Percentiles rank a stretch among this genome's conserved stretches.
These are phyloP conservation scores for Schizaphis graminum DNA, from an alignment of 2,888 invertebrate species.

Conservation along the genomic window DNA sequence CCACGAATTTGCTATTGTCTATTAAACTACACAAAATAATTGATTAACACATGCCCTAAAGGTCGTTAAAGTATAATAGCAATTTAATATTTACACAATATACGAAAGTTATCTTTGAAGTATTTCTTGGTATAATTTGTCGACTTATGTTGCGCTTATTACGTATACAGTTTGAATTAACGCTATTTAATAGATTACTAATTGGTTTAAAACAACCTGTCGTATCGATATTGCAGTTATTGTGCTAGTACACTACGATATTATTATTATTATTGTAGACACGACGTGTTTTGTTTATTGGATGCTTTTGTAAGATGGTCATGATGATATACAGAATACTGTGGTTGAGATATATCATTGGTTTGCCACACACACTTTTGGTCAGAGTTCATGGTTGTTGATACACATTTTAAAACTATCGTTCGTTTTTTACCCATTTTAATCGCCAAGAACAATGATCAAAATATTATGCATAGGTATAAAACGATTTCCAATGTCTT, in stretches of 20 bases:
- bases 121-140: not conserved
- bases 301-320: not conserved
- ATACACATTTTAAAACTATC: not conserved
- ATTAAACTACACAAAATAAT: not conserved
- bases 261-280: not conserved
- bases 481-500: not conserved
- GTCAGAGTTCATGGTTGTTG: slow-evolving; percentile 23
- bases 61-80: not conserved
- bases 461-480: not conserved
- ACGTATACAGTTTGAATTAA: not conserved
- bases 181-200: not conserved
- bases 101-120: not conserved
- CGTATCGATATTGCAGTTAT: not conserved
- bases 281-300: not conserved
- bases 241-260: not conserved
- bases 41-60: not conserved
- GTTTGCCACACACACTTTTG: not conserved
- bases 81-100: not conserved
- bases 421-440: not conserved
- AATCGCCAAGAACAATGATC: not conserved
- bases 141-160: not conserved
- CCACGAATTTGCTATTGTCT: not conserved
- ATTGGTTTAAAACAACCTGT: not conserved
- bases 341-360: too few relatives aligned
- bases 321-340: not conserved